Conservation (phyloP, 1,140 invertebrate species). For the Spodoptera litura region DNA sequence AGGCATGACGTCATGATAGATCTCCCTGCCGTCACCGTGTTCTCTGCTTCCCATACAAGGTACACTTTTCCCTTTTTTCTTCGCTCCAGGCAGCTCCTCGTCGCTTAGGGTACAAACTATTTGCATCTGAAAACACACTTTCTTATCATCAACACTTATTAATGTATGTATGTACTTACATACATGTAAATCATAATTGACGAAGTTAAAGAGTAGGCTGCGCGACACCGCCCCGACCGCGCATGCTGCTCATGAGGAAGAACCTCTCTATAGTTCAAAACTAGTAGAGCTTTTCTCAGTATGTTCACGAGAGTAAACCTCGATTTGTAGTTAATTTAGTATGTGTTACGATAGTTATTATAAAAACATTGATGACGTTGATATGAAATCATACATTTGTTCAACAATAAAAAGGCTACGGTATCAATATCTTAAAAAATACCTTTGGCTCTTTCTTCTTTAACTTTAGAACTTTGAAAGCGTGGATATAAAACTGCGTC, state of each 20-base stretch:
- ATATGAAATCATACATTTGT: not conserved
- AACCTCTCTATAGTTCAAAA: too few relatives aligned
- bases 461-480: conserved; percentile 84
- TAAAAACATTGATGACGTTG: not conserved
- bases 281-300: too few relatives aligned
- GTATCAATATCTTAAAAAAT: not conserved
- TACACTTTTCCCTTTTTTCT: conserved; percentile 62
- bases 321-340: too few relatives aligned
- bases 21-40: conserved; percentile 68
- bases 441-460: conserved; percentile 78
- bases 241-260: too few relatives aligned
- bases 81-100: conserved; percentile 71
- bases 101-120: conserved; percentile 83
- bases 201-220: too few relatives aligned
- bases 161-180: not conserved
- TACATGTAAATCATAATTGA: too few relatives aligned
- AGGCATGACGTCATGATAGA: conserved; percentile 58
- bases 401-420: too few relatives aligned
- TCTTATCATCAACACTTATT: not conserved
- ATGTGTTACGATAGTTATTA: too few relatives aligned
- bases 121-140: conserved; percentile 63
- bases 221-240: too few relatives aligned
- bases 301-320: too few relatives aligned
- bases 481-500: conserved; percentile 84
- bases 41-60: conserved; percentile 56